These are phyloP conservation scores for Oreochromis spilurus DNA, from an alignment of 2,113 vertebrate species.

Conservation along the genomic window DNA sequence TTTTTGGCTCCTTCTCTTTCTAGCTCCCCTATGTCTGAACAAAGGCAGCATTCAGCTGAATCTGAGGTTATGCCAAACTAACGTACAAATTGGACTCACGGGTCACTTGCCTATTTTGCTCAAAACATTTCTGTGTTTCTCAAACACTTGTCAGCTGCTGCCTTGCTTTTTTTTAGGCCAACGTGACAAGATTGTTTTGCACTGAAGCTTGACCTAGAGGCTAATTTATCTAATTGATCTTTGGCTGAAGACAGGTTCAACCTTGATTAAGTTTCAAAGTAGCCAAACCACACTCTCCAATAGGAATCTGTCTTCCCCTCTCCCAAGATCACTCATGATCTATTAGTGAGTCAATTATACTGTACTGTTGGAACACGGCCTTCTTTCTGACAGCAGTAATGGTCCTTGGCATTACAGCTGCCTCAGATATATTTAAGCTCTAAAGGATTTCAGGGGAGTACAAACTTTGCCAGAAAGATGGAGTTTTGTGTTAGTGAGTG, in stretches of 20 bases:
- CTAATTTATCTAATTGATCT: conserved; percentile 37
- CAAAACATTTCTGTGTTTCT: not conserved
- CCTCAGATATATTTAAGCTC: conserved; percentile 37
- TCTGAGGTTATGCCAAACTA: conserved; percentile 21
- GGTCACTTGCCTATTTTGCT: conserved; percentile 3
- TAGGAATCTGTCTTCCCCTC: not conserved
- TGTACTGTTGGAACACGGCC: conserved; percentile 26
- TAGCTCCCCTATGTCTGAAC: conserved; percentile 1
- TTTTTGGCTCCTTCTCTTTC: not conserved
- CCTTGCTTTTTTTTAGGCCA: conserved; percentile 17
- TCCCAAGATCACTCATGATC: conserved; percentile 2
- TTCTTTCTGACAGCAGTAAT: conserved; percentile 38
- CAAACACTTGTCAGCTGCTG: not conserved
- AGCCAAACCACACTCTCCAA: conserved; percentile 18
- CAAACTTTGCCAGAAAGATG: conserved; percentile 14
- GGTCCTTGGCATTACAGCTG: conserved; percentile 32
- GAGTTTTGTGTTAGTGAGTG: not conserved
- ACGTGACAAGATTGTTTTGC: not conserved
- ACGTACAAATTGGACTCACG: conserved; percentile 22
- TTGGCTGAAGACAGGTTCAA: conserved; percentile 25
- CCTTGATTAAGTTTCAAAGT: conserved; percentile 21
- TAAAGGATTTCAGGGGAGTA: conserved; percentile 20
- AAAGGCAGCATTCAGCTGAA: conserved; percentile 36
- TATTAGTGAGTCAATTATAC: conserved; percentile 29
- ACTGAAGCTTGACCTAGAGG: not conserved